Evolutionary conservation across 2,113 vertebrate species (phyloP).

Genomic region (Petaurus breviceps): DNA sequence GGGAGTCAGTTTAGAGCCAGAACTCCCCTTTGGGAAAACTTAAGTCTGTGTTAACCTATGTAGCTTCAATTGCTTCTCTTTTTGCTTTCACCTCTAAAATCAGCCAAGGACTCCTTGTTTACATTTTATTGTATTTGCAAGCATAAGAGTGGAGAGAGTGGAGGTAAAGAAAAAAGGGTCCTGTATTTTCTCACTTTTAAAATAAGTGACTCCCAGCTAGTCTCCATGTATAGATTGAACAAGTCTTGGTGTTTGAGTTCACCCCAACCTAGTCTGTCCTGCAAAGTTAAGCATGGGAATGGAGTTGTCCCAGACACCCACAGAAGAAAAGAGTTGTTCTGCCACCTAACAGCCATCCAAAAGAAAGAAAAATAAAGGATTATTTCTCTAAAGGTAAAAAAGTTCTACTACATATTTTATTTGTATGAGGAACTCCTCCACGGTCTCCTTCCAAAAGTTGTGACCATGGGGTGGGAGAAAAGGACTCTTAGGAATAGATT

Average conservation of each 20-base stretch:
- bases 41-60: too few species aligned
- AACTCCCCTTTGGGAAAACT: not conserved
- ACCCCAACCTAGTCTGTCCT: not conserved
- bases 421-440: not conserved
- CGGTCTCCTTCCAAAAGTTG: not conserved
- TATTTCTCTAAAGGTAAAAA: not conserved
- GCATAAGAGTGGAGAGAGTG: not conserved
- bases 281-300: not conserved
- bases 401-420: not conserved
- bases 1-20: not conserved
- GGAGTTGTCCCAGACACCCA: not conserved
- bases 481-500: not conserved
- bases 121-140: not conserved
- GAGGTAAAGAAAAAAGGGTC: not conserved
- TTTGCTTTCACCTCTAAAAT: too few species aligned
- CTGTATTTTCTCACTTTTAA: not conserved
- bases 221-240: not conserved
- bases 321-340: not conserved
- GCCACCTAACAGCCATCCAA: not conserved
- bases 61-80: too few species aligned
- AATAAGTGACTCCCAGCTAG: not conserved
- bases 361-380: not conserved
- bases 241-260: not conserved
- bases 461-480: not conserved
- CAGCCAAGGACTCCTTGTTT: too few species aligned